Conservation (phyloP, 2,113 vertebrate genomes). For the Pimephales promelas region DNA sequence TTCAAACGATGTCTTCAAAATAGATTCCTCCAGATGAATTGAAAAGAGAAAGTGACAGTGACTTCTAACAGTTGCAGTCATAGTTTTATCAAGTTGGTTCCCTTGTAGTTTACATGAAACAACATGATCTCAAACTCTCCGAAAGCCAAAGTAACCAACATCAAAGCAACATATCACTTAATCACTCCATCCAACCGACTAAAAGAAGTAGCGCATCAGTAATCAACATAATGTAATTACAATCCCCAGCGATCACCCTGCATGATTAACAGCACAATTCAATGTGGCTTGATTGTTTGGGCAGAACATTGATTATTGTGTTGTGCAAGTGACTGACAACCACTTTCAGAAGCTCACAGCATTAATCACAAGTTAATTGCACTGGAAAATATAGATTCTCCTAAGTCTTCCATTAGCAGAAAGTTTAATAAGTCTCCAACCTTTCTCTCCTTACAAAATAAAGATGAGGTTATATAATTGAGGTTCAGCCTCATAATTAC, state of each 20-base stretch:
- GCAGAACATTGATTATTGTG: background rate
- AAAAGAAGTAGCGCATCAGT: constrained; percentile 19
- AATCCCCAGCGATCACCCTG: constrained; percentile 7
- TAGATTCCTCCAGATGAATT: background rate
- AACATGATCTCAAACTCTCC: constrained; percentile 1
- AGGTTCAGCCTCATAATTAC: background rate
- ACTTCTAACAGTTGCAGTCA: background rate
- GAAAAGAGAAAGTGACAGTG: background rate
- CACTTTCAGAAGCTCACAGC: constrained; percentile 25
- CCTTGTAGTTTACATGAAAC: background rate
- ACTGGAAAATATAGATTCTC: constrained; percentile 15
- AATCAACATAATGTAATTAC: constrained; percentile 35
- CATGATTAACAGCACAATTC: constrained; percentile 19
- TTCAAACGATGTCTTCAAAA: background rate
- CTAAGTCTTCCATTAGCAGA: constrained; percentile 14
- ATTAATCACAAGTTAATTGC: constrained; percentile 24
- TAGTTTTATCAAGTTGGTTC: background rate
- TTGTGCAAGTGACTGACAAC: constrained; percentile 8
- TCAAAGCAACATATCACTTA: constrained; percentile 15
- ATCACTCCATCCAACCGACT: constrained; percentile 26
- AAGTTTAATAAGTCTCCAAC: constrained; percentile 8
- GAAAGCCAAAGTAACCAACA: background rate
- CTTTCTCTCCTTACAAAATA: background rate
- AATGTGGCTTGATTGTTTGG: constrained; percentile 24
- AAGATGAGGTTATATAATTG: background rate